phyloP scores from a whole-genome alignment of 2,113 vertebrate genomes.

The Thamnophis sirtalis region DNA sequence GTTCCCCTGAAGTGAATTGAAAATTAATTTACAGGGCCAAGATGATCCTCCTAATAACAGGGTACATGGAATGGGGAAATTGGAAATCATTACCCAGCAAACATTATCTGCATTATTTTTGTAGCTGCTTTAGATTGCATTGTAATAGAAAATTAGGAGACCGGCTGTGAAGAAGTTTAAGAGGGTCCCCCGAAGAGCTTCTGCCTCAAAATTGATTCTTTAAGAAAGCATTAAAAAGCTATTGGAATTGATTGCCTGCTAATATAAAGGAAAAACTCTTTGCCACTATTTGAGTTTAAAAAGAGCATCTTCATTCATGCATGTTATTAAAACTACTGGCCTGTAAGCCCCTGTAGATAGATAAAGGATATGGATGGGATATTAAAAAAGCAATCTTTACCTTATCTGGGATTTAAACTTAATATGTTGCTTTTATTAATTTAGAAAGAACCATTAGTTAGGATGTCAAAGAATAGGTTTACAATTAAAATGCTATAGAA shows the following conservation, averaged over 20 bases:
- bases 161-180: conserved; percentile 76
- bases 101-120: conserved; percentile 91
- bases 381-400: conserved; percentile 76
- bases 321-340: conserved; percentile 90
- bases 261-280: conserved; percentile 82
- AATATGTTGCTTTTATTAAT: conserved; percentile 79
- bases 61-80: conserved; percentile 82
- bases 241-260: conserved; percentile 87
- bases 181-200: conserved; percentile 77
- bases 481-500: conserved; percentile 74
- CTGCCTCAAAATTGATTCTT: conserved; percentile 82
- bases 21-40: conserved; percentile 89
- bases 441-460: conserved; percentile 73
- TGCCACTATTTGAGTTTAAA: conserved; percentile 79
- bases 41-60: conserved; percentile 87
- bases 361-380: conserved; percentile 79
- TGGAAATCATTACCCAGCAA: conserved; percentile 90
- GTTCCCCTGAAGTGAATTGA: conserved; percentile 87
- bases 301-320: conserved; percentile 83
- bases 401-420: conserved; percentile 76
- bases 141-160: conserved; percentile 81
- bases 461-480: conserved; percentile 71
- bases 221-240: conserved; percentile 85
- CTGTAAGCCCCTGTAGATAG: conserved; percentile 80
- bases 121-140: conserved; percentile 78